Percentiles rank a stretch among this genome's conserved stretches.
Evolutionary conservation across 1,140 invertebrate genomes (phyloP).

Genomic region (Philotrypesis tridentata): DNA sequence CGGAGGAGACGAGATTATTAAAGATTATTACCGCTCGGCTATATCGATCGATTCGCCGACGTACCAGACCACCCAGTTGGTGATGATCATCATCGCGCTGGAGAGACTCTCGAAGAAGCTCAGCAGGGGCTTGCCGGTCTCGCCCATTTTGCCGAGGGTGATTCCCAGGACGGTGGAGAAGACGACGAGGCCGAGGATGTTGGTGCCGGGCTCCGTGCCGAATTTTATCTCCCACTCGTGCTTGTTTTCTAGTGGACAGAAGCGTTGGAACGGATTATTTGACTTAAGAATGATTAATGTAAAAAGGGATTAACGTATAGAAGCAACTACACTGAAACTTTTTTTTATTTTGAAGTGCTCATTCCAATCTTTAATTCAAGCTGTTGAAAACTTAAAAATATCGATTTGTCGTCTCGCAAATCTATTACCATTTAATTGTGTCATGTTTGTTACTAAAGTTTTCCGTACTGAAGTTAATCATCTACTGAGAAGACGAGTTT

Average conservation of each 20-base stretch:
- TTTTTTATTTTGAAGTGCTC: too few species aligned
- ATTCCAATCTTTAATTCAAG: too few species aligned
- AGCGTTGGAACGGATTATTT: too few species aligned
- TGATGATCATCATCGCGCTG: slow-evolving; percentile 83
- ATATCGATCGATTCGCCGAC: neutral
- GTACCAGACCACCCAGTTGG: slow-evolving; percentile 82
- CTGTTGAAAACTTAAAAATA: too few species aligned
- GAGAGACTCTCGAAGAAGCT: slow-evolving; percentile 79
- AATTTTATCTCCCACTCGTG: slow-evolving; percentile 75
- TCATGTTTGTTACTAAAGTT: too few species aligned
- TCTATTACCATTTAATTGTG: too few species aligned
- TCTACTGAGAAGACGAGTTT: too few species aligned
- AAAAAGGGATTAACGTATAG: too few species aligned
- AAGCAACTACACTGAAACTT: too few species aligned
- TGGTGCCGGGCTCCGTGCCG: slow-evolving; percentile 76
- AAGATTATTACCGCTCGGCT: neutral
- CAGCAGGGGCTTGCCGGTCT: slow-evolving; percentile 77
- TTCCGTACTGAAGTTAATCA: too few species aligned
- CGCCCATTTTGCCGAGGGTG: slow-evolving; percentile 78
- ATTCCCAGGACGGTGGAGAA: slow-evolving; percentile 81
- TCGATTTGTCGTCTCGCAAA: too few species aligned
- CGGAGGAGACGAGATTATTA: slow-evolving; percentile 50
- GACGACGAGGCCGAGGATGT: slow-evolving; percentile 83
- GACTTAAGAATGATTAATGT: too few species aligned
- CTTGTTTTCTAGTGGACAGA: slow-evolving; percentile 59